These are phyloP conservation scores for Rhabditoides inermis DNA, from an alignment of 2,888 invertebrate species.

Conservation along the genomic window DNA sequence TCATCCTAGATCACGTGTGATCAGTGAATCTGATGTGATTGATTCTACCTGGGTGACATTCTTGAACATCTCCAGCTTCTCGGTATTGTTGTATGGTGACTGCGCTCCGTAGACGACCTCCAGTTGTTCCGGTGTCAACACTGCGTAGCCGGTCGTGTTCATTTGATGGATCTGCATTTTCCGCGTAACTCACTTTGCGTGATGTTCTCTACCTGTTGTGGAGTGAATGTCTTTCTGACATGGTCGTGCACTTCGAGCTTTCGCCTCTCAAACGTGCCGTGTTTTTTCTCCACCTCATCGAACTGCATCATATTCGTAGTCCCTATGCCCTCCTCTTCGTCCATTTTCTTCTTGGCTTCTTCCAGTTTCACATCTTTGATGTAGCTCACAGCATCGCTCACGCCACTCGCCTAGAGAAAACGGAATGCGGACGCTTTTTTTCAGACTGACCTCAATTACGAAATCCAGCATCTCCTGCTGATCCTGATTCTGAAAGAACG, in stretches of 20 bases:
- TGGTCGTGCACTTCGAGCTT: slow-evolving; percentile 22
- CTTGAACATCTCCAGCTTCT: slow-evolving; percentile 15
- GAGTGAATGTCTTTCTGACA: slow-evolving; percentile 16
- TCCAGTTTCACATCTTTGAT: no score
- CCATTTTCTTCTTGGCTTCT: slow-evolving; percentile 13
- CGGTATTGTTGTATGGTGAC: slow-evolving; percentile 28
- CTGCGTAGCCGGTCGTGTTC: slow-evolving; percentile 30
- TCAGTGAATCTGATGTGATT: no score
- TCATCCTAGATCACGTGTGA: slow-evolving; percentile 3
- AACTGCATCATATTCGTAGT: slow-evolving; percentile 20
- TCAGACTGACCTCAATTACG: slow-evolving; percentile 46
- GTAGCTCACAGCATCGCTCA: no score
- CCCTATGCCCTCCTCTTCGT: slow-evolving; percentile 19
- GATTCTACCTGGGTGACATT: neutral
- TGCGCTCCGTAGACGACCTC: slow-evolving; percentile 25
- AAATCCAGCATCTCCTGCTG: slow-evolving; percentile 46
- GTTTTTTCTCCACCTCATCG: slow-evolving; percentile 19
- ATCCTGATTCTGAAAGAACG: slow-evolving; percentile 10
- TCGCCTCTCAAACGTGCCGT: slow-evolving; percentile 15
- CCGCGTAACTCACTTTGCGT: neutral
- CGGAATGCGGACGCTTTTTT: no score
- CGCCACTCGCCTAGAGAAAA: no score
- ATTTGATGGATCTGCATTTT: slow-evolving; percentile 19
- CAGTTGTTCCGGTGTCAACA: slow-evolving; percentile 21
- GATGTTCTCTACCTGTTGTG: slow-evolving; percentile 16